phyloP scores from a whole-genome alignment of 2,797 vertebrate species.

The Sebastes itinus region DNA sequence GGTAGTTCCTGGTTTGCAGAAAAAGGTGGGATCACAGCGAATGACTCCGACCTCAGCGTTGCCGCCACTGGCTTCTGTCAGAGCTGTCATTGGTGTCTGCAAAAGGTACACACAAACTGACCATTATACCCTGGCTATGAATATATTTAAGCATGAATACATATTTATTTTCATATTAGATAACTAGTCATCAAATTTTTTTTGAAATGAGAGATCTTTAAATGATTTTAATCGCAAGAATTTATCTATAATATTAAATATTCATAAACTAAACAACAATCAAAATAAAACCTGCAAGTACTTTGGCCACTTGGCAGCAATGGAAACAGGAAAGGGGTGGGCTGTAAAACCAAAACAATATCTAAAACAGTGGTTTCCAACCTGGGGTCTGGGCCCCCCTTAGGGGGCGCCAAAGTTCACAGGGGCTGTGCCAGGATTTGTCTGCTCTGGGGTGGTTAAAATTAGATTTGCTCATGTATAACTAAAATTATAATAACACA shows the following conservation, averaged over 20 bases:
- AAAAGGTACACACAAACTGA: neutral
- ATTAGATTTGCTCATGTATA: too few relatives aligned
- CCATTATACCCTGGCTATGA: neutral
- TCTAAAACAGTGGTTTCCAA: too few relatives aligned
- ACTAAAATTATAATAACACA: too few relatives aligned
- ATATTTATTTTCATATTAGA: neutral
- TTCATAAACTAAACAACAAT: neutral
- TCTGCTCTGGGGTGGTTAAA: too few relatives aligned
- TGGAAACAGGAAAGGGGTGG: neutral
- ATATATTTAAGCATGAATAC: neutral
- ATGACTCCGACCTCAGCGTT: slow-evolving; percentile 33
- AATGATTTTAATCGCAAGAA: neutral
- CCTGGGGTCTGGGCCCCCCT: too few relatives aligned
- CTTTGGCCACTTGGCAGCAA: neutral
- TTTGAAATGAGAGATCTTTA: neutral
- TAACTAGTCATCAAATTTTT: neutral
- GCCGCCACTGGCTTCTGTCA: slow-evolving; percentile 6
- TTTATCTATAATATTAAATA: neutral
- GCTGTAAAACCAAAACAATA: neutral
- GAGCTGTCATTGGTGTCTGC: slow-evolving; percentile 40
- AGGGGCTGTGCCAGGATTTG: too few relatives aligned
- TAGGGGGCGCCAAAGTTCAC: too few relatives aligned
- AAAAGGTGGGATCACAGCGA: slow-evolving; percentile 71
- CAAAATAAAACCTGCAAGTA: neutral
- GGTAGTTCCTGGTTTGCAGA: slow-evolving; percentile 50